These are phyloP conservation scores for Caenorhabditis sp. DNA, from an alignment of 2,888 invertebrate species.

Conservation along the genomic window DNA sequence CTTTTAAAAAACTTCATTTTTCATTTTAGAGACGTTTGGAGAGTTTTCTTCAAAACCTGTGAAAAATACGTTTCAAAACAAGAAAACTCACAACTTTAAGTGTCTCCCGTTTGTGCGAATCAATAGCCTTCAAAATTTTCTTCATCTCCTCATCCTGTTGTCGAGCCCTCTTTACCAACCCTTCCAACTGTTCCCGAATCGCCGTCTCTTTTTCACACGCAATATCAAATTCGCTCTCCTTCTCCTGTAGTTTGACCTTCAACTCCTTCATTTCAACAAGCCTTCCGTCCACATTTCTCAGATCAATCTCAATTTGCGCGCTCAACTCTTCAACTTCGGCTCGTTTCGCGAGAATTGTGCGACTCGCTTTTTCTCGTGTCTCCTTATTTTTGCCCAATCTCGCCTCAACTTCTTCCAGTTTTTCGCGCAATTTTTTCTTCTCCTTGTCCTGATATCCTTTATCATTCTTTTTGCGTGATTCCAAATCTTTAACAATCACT, in stretches of 20 bases:
- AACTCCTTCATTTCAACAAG: slow-evolving; percentile 12
- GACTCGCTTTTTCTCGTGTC: slow-evolving; percentile 10
- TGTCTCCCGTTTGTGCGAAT: slow-evolving; percentile 23
- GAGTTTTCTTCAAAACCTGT: too few species aligned
- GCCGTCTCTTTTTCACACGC: slow-evolving; percentile 22
- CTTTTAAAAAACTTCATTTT: neutral
- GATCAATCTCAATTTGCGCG: slow-evolving; percentile 1
- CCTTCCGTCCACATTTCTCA: slow-evolving; percentile 1
- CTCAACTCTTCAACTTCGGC: slow-evolving; percentile 17
- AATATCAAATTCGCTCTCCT: slow-evolving; percentile 10
- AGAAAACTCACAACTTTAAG: slow-evolving; percentile 18
- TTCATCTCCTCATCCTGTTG: slow-evolving; percentile 16
- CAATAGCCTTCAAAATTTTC: slow-evolving; percentile 21
- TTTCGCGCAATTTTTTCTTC: slow-evolving; percentile 29
- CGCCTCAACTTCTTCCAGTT: slow-evolving; percentile 19
- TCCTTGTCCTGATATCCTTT: slow-evolving; percentile 45
- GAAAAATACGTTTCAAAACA: too few species aligned
- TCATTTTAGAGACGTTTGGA: neutral
- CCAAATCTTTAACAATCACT: slow-evolving; percentile 35
- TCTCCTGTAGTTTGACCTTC: slow-evolving; percentile 12
- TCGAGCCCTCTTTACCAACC: slow-evolving; percentile 22
- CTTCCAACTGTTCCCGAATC: slow-evolving; percentile 33
- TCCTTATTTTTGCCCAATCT: slow-evolving; percentile 13
- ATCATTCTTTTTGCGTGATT: slow-evolving; percentile 52
- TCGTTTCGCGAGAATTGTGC: slow-evolving; percentile 9